These are phyloP conservation scores for Phasianus colchicus DNA, from an alignment of 2,113 vertebrate species.

Conservation along the genomic window DNA sequence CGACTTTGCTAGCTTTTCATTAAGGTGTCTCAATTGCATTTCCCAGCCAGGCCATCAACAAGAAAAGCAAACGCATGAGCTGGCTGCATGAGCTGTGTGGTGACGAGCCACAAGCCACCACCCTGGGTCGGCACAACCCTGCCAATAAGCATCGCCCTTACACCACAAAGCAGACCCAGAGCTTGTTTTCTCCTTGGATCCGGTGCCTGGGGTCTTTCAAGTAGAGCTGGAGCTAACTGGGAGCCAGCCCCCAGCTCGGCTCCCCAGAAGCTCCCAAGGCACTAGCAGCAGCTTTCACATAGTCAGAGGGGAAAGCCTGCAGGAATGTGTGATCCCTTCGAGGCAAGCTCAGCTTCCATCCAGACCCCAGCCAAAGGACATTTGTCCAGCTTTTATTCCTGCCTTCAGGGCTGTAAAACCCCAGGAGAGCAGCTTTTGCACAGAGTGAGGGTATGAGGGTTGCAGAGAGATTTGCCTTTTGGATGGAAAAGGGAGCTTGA, in stretches of 20 bases:
- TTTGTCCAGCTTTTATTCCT: not conserved
- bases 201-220: not conserved
- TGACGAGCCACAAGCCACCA: not conserved
- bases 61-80: not conserved
- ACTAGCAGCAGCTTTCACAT: not conserved
- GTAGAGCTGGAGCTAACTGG: not conserved
- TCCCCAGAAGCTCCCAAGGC: not conserved
- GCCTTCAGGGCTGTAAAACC: not conserved
- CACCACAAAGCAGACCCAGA: not conserved
- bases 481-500: not conserved
- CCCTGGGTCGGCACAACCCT: not conserved
- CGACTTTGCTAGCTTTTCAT: slow-evolving; percentile 40
- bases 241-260: not conserved
- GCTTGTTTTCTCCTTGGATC: not conserved
- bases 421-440: not conserved
- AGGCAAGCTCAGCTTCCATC: not conserved
- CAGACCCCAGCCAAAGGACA: not conserved
- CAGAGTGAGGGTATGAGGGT: not conserved
- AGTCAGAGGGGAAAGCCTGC: not conserved
- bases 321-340: accelerated
- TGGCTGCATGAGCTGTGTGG: accelerated
- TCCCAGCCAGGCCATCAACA: slow-evolving; percentile 2
- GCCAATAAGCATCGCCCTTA: not conserved
- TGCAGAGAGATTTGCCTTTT: not conserved
- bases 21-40: slow-evolving; percentile 45